Evolutionary conservation across 37 sponge, comb jelly and placozoan species (phyloP), one percentile per base, ranked within the genome.

Genomic region (Ephydatia muelleri): DNA sequence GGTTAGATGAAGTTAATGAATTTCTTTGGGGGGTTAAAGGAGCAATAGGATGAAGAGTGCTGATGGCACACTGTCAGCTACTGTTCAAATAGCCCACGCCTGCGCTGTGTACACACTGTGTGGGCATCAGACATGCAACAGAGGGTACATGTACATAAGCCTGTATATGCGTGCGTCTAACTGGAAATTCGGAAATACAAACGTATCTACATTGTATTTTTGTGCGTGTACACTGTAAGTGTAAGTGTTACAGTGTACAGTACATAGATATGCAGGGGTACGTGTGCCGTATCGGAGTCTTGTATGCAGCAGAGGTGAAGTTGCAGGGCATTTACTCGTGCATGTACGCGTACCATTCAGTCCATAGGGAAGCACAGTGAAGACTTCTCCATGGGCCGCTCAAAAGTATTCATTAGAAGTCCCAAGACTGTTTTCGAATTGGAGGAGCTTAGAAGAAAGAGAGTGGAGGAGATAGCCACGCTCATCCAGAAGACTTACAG

Each of bases 391-490:
- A 87, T 72, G 79, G 96, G 96, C 0, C 83, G 94, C 1, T 85
- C 96, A 13, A 96, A 96, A 81, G 37, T 96, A 69, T 96, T 96
- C 84, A 93, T 96, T 40, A 65, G 91, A 23, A 84, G 83, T 37
- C 92, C 96, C 6, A 80, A 34, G 25, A 96, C 92, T 29, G 94
- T 96, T 79, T 93, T 96, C 82, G 89, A 88, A 21, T 28, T 96
- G 70, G 96, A 96, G 71, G 92, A 90, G n/a, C 40, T 33, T 36
- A 80, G 96, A 49, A 87, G 89, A 49, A 33, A 65, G 29, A 75
- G 75, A 26, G 30, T 96, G 84, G 37, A 88, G 13, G 86, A 85
- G 65, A 34, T 96, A 25, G 96, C 90, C 38, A 88, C 85, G 0
- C 84, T 93, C 36, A 88, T 96, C 11, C 87, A 85, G 80, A 93